Percentiles rank a stretch among this genome's conserved stretches.
Conservation (phyloP, 1,140 invertebrate species). For the Helicorthomorpha holstii region DNA sequence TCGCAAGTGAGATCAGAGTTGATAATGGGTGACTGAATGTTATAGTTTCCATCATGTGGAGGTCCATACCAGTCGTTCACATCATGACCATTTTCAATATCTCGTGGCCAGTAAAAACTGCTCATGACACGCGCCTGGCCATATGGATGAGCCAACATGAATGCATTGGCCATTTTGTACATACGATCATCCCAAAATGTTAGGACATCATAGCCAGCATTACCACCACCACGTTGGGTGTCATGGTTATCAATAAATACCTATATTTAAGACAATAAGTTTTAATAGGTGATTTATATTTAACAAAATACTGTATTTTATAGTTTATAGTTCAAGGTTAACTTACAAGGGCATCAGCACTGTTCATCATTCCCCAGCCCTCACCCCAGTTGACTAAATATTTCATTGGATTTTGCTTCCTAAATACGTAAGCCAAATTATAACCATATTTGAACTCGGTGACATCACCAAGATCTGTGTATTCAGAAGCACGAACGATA, state of each 20-base stretch:
- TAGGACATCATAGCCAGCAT: conserved; percentile 26
- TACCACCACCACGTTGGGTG: conserved; percentile 40
- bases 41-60: conserved; percentile 39
- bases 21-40: conserved; percentile 43
- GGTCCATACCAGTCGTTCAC: conserved; percentile 29
- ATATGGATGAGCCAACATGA: conserved; percentile 59
- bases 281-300: too few relatives aligned
- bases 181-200: conserved; percentile 26
- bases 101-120: conserved; percentile 24
- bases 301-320: too few relatives aligned
- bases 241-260: conserved; percentile 44
- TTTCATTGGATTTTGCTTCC: conserved; percentile 21
- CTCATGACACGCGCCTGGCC: conserved; percentile 58
- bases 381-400: conserved; percentile 19
- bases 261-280: too few relatives aligned
- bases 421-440: conserved; percentile 37
- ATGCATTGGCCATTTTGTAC: conserved; percentile 53
- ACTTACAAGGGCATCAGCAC: conserved; percentile 22
- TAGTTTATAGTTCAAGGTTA: too few relatives aligned
- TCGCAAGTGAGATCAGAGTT: conserved; percentile 46
- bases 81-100: neutral
- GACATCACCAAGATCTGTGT: conserved; percentile 43
- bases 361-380: conserved; percentile 25
- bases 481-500: conserved; percentile 42
- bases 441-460: conserved; percentile 55